Conservation (phyloP, 2,888 invertebrate genomes). For the Campoplex nolae region DNA sequence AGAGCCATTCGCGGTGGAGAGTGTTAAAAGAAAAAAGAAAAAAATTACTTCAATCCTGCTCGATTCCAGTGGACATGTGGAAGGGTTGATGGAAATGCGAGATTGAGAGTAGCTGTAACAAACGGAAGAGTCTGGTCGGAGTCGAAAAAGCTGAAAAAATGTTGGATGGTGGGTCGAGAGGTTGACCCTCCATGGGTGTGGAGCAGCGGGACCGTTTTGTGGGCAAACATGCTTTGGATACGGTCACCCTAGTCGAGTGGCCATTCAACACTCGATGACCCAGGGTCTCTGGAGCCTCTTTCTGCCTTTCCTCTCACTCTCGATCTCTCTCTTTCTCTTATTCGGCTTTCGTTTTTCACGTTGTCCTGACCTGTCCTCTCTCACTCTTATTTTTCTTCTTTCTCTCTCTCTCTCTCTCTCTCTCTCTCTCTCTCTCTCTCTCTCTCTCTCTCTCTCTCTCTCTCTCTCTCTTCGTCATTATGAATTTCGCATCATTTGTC, state of each 20-base stretch:
- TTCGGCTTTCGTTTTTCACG: background rate
- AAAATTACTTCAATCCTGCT: background rate
- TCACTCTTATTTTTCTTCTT: background rate
- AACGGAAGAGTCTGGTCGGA: background rate
- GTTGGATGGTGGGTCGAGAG: conserved; percentile 61
- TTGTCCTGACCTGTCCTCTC: conserved; percentile 1
- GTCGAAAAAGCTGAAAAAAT: conserved; percentile 46
- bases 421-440: background rate
- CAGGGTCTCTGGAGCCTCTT: conserved; percentile 31
- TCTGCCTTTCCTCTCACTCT: conserved; percentile 19
- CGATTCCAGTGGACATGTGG: background rate
- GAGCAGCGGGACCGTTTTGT: conserved; percentile 73
- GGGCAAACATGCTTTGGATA: conserved; percentile 78
- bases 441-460: background rate
- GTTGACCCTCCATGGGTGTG: conserved; percentile 61
- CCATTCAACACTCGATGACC: conserved; percentile 73
- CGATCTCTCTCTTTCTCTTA: background rate
- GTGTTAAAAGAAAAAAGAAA: background rate
- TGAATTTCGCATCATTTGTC: conserved; percentile 64
- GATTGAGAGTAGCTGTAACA: conserved; percentile 7
- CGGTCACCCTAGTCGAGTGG: conserved; percentile 71
- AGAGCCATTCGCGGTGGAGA: too few species aligned
- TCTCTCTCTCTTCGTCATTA: background rate
- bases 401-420: background rate
- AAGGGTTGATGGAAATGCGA: background rate